Evolutionary conservation across 2,797 vertebrate genomes (phyloP).

Genomic region (Sebastiscus albofasciatus): DNA sequence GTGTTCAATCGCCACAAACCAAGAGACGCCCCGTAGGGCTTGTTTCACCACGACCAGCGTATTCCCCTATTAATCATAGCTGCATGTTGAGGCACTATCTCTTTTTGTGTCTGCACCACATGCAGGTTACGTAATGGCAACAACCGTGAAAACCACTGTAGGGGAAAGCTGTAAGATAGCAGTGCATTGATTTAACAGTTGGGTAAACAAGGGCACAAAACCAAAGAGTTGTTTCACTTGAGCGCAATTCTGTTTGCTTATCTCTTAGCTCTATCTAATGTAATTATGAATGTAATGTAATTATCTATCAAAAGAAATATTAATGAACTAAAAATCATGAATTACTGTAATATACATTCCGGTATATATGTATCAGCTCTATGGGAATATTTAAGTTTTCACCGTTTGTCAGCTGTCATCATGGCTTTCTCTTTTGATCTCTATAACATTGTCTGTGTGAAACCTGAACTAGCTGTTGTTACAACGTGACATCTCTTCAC

Average conservation of each 20-base stretch:
- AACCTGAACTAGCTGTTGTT: slow-evolving; percentile 65
- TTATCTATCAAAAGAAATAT: neutral
- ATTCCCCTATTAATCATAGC: slow-evolving; percentile 27
- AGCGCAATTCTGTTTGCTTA: neutral
- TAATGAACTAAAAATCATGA: neutral
- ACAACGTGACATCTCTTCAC: slow-evolving; percentile 63
- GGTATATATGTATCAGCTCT: neutral
- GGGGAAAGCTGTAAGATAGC: slow-evolving; percentile 12
- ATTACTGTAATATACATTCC: neutral
- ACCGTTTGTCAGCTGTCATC: neutral
- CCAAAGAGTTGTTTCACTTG: neutral
- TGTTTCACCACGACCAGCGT: slow-evolving; percentile 15
- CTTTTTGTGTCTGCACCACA: slow-evolving; percentile 19
- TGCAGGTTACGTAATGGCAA: slow-evolving; percentile 26
- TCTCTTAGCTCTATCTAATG: neutral
- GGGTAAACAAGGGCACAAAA: slow-evolving; percentile 12
- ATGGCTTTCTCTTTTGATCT: neutral
- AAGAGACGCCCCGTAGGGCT: slow-evolving; percentile 9
- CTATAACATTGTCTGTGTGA: slow-evolving; percentile 34
- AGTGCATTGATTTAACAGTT: slow-evolving; percentile 15
- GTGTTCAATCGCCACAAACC: slow-evolving; percentile 30
- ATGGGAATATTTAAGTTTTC: neutral
- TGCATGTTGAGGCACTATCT: slow-evolving; percentile 14
- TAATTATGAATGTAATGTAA: neutral
- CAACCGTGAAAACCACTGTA: neutral